These are phyloP conservation scores for Enteromius afrohamiltoni DNA, from an alignment of 2,797 vertebrate species.

Conservation along the genomic window DNA sequence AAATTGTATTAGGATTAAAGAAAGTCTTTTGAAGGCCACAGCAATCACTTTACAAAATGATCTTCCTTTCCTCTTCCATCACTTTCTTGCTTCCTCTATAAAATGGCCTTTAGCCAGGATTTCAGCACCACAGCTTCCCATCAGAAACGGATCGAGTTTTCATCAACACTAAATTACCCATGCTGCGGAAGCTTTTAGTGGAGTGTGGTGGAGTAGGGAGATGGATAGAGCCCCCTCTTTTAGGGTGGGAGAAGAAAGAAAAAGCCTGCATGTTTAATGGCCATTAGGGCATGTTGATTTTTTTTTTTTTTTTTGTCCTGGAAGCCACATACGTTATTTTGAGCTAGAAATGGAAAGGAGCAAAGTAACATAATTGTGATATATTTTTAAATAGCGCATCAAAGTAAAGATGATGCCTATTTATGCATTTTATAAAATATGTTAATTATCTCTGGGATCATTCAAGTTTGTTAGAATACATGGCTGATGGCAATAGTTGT, in stretches of 20 bases:
- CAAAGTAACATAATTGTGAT: not conserved
- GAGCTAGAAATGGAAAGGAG: slow-evolving; percentile 21
- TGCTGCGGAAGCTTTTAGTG: slow-evolving; percentile 45
- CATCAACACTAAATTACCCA: slow-evolving; percentile 43
- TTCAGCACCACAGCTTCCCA: slow-evolving; percentile 11
- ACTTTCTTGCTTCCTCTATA: slow-evolving; percentile 9
- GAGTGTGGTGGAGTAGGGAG: slow-evolving; percentile 17
- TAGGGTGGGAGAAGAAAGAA: slow-evolving; percentile 22
- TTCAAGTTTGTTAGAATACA: not conserved
- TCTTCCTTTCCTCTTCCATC: not conserved
- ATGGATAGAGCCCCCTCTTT: slow-evolving; percentile 14
- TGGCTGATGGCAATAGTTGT: not conserved
- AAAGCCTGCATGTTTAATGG: slow-evolving; percentile 30
- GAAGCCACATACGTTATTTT: slow-evolving; percentile 16
- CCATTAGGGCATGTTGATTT: slow-evolving; percentile 10
- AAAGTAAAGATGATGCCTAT: not conserved
- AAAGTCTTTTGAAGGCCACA: slow-evolving; percentile 14
- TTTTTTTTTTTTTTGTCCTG: not conserved
- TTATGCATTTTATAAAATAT: not conserved
- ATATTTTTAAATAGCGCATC: slow-evolving; percentile 25
- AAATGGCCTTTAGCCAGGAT: slow-evolving; percentile 40
- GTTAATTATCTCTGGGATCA: not conserved
- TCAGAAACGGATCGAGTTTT: slow-evolving; percentile 39
- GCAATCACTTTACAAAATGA: not conserved
- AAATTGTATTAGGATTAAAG: not conserved